Evolutionary conservation across 1,140 invertebrate species (phyloP).

Genomic region (Eupeodes corollae): DNA sequence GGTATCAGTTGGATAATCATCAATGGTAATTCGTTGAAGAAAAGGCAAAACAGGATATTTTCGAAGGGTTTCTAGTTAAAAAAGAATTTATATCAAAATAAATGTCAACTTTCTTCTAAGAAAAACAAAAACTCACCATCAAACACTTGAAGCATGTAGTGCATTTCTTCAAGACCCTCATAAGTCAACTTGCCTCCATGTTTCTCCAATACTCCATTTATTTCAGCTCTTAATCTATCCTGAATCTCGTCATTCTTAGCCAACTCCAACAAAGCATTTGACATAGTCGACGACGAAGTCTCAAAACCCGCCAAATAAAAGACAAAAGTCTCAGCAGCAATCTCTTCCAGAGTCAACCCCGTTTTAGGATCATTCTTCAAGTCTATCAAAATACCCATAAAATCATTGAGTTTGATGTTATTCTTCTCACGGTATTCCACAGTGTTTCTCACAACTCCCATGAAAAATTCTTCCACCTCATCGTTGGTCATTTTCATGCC

Average conservation of each 20-base stretch:
- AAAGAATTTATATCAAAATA: no score
- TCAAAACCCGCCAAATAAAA: slow-evolving; percentile 54
- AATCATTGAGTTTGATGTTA: slow-evolving; percentile 36
- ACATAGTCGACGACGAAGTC: slow-evolving; percentile 39
- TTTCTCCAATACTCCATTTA: slow-evolving; percentile 36
- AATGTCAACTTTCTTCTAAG: no score
- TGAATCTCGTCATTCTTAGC: slow-evolving; percentile 40
- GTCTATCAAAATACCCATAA: slow-evolving; percentile 39
- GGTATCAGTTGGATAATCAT: no score
- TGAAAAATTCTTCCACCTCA: slow-evolving; percentile 30
- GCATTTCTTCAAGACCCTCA: slow-evolving; percentile 44
- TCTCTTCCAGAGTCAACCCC: slow-evolving; percentile 2
- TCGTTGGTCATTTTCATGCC: slow-evolving; percentile 9
- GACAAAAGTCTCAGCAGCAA: slow-evolving; percentile 44
- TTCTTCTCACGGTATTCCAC: slow-evolving; percentile 35
- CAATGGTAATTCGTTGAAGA: no score
- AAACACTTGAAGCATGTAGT: slow-evolving; percentile 33
- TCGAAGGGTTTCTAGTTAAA: no score
- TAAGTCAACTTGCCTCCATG: slow-evolving; percentile 43
- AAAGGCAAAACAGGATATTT: no score
- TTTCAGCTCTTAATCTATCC: slow-evolving; percentile 37
- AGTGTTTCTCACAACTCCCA: slow-evolving; percentile 25
- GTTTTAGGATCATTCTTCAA: slow-evolving; percentile 3
- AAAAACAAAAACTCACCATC: no score
- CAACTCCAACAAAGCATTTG: slow-evolving; percentile 40